phyloP scores from a whole-genome alignment of 1,140 invertebrate genomes.

The Penaeus japonicus region DNA sequence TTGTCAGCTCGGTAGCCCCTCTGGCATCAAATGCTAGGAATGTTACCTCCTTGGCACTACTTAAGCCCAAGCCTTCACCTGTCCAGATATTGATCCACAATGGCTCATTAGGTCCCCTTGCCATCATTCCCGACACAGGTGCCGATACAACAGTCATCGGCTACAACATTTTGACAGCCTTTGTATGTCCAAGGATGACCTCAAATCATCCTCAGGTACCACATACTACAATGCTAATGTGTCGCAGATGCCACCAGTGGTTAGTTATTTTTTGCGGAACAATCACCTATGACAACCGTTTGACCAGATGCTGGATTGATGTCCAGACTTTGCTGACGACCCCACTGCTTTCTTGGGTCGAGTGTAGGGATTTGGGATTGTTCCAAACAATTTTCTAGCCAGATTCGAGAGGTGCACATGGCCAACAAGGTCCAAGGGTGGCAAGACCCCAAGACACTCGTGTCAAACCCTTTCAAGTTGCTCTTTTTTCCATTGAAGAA shows the following conservation, averaged over 20 bases:
- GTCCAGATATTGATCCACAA: neutral
- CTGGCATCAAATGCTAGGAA: neutral
- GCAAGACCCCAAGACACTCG: neutral
- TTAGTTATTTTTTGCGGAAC: too few relatives aligned
- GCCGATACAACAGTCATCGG: neutral
- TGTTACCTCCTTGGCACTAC: neutral
- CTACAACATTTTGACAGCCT: neutral
- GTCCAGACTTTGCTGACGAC: neutral
- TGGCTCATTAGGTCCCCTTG: neutral
- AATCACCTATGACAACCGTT: neutral
- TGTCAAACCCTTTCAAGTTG: neutral
- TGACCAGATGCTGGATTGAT: neutral
- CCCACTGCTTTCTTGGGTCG: neutral
- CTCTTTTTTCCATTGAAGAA: neutral
- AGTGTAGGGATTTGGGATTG: neutral
- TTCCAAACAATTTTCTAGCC: neutral
- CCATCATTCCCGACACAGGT: neutral
- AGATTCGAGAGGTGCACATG: too few relatives aligned
- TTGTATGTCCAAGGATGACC: neutral
- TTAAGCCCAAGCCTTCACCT: neutral
- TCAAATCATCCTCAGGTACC: neutral
- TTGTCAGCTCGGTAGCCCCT: neutral
- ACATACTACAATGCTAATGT: neutral
- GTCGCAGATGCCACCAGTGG: too few relatives aligned
- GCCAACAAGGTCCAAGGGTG: neutral